Base-by-base conservation (phyloP, 2,888 invertebrate genomes). In the Copidosoma aretas region DNA sequence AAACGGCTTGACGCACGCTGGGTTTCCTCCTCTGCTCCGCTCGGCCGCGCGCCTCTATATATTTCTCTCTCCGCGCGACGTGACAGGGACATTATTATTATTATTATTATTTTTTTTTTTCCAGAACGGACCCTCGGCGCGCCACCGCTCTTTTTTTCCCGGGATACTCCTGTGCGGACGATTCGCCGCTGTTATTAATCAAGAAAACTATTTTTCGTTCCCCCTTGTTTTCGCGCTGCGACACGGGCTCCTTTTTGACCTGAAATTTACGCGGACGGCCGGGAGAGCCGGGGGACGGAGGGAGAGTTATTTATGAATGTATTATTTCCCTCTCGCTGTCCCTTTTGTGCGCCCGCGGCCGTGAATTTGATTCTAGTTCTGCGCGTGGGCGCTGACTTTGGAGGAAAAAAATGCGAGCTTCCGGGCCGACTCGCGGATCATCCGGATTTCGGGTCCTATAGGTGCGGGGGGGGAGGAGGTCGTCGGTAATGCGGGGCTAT, bases 101-200 rank as follows among this genome's bases (percentile, higher is more conserved):
- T n/a, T n/a, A n/a, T n/a, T n/a, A n/a, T n/a, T 32, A 5, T 32
- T 32, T 32, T 32, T 32, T 32, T 32, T 32, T 32, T 8, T 32
- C 32, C 60, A 69, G 63, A 66, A 51, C 58, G 65, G 54, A 41
- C 64, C 32, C 46, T 46, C 54, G 17, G n/a, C 53, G 46, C 54
- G 22, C n/a, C 39, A 21, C 10, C 49, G 43, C 12, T 21, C 17
- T 32, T 41, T 66, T 49, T 66, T 60, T 41, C 39, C 15, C 49
- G 43, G 60, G 43, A 56, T 54, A 22, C 17, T 22, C 54, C 24
- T 22, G 32, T 66, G 52, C 41, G 64, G 66, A 68, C 57, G 68
- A 71, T 71, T 71, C 57, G 66, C 68, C 60, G 65, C 12, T 52
- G 68, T 71, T 68, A 71, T 71, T 71, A 71, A 68, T 71, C 71